Percentiles rank a stretch among this genome's conserved stretches.
phyloP scores from a whole-genome alignment of 2,888 invertebrate genomes.

The Vandiemenella viatica region DNA sequence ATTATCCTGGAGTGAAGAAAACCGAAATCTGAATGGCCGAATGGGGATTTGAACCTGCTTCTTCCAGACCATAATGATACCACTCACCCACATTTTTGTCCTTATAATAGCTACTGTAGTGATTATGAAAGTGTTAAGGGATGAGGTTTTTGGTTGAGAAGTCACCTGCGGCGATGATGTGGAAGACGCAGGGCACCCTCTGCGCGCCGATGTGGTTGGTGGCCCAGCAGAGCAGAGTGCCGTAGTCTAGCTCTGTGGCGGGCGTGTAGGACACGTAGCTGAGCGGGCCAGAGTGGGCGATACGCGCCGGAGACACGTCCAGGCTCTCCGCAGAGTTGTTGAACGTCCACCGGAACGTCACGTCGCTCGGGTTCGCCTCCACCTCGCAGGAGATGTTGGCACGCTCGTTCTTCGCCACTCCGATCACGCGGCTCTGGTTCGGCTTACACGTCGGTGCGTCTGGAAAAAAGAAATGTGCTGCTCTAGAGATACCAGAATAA shows the following conservation, averaged over 20 bases:
- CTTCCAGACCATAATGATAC: too few relatives aligned
- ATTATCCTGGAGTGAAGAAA: too few relatives aligned
- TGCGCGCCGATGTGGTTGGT: slow-evolving; percentile 75
- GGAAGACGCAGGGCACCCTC: slow-evolving; percentile 74
- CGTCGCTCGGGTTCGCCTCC: slow-evolving; percentile 79
- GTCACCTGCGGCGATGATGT: slow-evolving; percentile 83
- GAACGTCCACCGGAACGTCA: slow-evolving; percentile 84
- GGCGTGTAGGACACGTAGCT: slow-evolving; percentile 79
- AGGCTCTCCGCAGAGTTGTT: slow-evolving; percentile 78
- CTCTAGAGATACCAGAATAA: too few relatives aligned
- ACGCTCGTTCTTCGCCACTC: slow-evolving; percentile 79
- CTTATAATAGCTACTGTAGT: too few relatives aligned
- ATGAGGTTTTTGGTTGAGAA: too few relatives aligned
- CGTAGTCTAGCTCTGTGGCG: slow-evolving; percentile 80
- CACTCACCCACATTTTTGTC: too few relatives aligned
- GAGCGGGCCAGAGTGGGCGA: slow-evolving; percentile 48
- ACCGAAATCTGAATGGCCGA: too few relatives aligned
- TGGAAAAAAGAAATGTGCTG: too few relatives aligned
- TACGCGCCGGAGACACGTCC: slow-evolving; percentile 63
- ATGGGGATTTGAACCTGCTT: too few relatives aligned
- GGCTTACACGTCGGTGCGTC: slow-evolving; percentile 79
- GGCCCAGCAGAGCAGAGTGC: slow-evolving; percentile 75
- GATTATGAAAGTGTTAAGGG: too few relatives aligned
- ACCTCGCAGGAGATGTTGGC: slow-evolving; percentile 78
- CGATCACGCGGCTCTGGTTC: slow-evolving; percentile 74